phyloP scores from a whole-genome alignment of 1,140 invertebrate genomes.

The Cotesia glomerata region DNA sequence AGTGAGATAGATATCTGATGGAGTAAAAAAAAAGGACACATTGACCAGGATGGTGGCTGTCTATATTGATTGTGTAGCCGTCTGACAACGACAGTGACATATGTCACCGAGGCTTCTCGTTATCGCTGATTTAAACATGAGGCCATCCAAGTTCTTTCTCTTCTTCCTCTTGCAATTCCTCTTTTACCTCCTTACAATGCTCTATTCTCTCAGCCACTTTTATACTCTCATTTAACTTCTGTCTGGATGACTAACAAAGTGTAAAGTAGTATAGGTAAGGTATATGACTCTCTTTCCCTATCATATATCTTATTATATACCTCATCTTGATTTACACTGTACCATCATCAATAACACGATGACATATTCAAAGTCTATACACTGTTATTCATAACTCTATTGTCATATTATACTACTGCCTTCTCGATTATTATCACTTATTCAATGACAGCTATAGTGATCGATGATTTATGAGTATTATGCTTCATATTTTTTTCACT shows the following conservation, averaged over 20 bases:
- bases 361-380: no score
- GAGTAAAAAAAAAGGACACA: not conserved
- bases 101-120: conserved; percentile 63
- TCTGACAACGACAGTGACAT: conserved; percentile 65
- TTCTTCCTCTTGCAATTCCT: conserved; percentile 37
- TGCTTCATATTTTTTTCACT: no score
- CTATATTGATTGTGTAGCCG: conserved; percentile 60
- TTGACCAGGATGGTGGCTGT: conserved; percentile 34
- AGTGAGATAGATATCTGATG: not conserved
- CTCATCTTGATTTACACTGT: no score
- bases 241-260: not conserved
- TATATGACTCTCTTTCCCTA: no score
- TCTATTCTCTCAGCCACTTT: not conserved
- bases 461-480: no score
- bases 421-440: no score
- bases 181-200: conserved; percentile 1
- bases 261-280: no score
- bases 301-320: no score
- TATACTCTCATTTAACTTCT: conserved; percentile 3
- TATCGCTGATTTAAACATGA: conserved; percentile 66
- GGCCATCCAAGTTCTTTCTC: conserved; percentile 54
- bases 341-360: no score
- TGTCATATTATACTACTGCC: no score
- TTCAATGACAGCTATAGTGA: no score
- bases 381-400: no score